Conservation (phyloP, 2,888 invertebrate genomes). For the Limnephilus marmoratus region DNA sequence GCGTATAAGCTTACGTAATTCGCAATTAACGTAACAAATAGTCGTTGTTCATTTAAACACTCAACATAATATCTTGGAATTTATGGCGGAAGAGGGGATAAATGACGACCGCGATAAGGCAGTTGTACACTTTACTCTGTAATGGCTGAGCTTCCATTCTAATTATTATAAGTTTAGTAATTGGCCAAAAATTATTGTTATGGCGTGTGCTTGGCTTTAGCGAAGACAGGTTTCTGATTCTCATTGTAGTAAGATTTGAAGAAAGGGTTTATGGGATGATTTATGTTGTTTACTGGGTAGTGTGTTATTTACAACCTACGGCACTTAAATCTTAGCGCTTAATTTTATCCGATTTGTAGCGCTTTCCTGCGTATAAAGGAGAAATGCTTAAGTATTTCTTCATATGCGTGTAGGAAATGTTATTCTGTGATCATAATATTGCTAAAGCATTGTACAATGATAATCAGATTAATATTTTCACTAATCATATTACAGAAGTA, state of each 20-base stretch:
- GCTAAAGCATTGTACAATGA: not conserved
- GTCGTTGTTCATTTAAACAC: constrained; percentile 37
- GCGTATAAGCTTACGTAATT: constrained; percentile 24
- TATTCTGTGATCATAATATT: not conserved
- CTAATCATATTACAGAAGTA: not conserved
- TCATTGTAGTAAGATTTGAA: not conserved
- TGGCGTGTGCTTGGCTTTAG: not conserved
- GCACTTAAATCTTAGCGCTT: not conserved
- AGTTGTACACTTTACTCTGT: not conserved
- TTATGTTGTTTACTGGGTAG: not conserved
- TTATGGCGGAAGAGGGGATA: constrained; percentile 17
- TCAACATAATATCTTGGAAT: constrained; percentile 23
- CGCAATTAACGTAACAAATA: constrained; percentile 40
- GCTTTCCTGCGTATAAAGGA: not conserved
- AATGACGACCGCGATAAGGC: constrained; percentile 23
- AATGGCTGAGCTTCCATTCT: not conserved
- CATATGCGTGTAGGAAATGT: not conserved
- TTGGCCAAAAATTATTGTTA: not conserved
- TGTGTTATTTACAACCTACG: not conserved
- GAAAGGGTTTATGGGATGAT: not conserved
- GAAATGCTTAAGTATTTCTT: not conserved
- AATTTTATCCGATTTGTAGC: not conserved
- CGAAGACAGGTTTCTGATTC: not conserved
- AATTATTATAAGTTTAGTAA: constrained; percentile 2
- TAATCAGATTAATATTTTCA: not conserved